Evolutionary conservation across 2,797 vertebrate species (phyloP).

Genomic region (Sciurus carolinensis): DNA sequence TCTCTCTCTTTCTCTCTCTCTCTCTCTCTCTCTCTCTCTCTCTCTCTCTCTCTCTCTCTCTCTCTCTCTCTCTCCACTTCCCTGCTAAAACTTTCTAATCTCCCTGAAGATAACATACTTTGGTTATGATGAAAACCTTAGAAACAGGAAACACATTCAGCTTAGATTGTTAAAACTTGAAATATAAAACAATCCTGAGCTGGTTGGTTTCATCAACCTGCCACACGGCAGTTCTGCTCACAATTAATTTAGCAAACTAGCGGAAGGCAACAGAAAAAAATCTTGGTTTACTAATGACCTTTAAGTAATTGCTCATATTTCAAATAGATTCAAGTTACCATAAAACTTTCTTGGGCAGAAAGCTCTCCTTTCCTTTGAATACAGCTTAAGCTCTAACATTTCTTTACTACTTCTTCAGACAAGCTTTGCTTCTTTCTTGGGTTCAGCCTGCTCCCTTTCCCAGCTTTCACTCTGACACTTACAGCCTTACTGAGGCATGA

Average conservation of each 20-base stretch:
- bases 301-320: slow-evolving; percentile 64
- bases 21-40: too few species aligned
- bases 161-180: slow-evolving; percentile 54
- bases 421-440: not conserved
- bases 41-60: too few species aligned
- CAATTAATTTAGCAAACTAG: slow-evolving; percentile 60
- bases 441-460: not conserved
- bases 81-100: not conserved
- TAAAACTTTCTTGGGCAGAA: not conserved
- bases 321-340: slow-evolving; percentile 14
- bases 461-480: too few species aligned
- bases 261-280: not conserved
- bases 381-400: not conserved
- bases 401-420: not conserved
- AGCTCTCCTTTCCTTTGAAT: not conserved
- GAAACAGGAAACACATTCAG: slow-evolving; percentile 47
- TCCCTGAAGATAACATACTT: slow-evolving; percentile 47
- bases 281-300: slow-evolving; percentile 49
- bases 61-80: not conserved
- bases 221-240: not conserved
- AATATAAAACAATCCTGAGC: slow-evolving; percentile 24
- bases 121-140: slow-evolving; percentile 37
- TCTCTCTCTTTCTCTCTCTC: too few species aligned
- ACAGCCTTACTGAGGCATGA: rapidly evolving
- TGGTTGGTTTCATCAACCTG: not conserved